phyloP scores from a whole-genome alignment of 2,113 vertebrate genomes.

The Emydura subglobosa region DNA sequence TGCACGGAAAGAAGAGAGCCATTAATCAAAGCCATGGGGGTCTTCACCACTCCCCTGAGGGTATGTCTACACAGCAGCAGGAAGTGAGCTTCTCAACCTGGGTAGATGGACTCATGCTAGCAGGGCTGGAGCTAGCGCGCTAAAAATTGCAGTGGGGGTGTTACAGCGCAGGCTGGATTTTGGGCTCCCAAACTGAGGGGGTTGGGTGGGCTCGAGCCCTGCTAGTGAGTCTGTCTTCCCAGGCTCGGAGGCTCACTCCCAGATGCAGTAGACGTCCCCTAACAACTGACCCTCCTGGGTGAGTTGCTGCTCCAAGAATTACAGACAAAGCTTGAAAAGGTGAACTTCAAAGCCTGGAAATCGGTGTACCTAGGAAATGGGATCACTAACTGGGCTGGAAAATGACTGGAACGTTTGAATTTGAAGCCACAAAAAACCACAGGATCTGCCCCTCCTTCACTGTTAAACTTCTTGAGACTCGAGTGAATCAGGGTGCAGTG shows the following conservation, averaged over 20 bases:
- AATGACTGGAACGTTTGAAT: rapidly evolving
- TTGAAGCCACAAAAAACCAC: neutral
- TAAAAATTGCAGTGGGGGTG: neutral
- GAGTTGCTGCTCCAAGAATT: rapidly evolving
- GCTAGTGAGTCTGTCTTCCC: no score
- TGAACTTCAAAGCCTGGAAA: neutral
- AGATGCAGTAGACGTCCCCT: neutral
- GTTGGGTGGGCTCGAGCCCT: neutral
- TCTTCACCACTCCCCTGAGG: rapidly evolving
- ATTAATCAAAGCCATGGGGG: rapidly evolving
- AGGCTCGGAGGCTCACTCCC: neutral
- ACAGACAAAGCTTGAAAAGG: rapidly evolving
- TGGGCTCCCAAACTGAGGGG: neutral
- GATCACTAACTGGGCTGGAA: neutral
- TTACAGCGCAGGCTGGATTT: neutral
- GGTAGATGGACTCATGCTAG: no score
- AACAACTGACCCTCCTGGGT: rapidly evolving
- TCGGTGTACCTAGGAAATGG: neutral
- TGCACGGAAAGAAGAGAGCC: rapidly evolving
- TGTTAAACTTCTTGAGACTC: neutral
- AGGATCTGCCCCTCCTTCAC: neutral
- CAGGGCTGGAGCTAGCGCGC: neutral
- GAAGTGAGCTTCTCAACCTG: neutral
- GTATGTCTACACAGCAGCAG: neutral
- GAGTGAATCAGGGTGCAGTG: rapidly evolving